Evolutionary conservation across 53 echinoderm and acorn worm genomes (phyloP), one percentile per base, ranked within the genome.

Genomic region (Echinarachnius parma): DNA sequence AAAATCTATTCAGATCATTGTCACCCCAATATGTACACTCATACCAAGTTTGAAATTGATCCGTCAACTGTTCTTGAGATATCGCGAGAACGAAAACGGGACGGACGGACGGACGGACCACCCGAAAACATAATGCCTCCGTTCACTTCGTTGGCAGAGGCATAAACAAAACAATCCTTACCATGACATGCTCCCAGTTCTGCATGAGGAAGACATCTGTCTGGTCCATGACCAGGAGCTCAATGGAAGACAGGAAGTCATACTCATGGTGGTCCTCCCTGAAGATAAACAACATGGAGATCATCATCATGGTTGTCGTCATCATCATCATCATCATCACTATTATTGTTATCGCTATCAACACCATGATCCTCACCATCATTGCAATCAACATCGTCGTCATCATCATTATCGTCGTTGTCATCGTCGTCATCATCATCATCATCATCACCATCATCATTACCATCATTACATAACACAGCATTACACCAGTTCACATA

Each of bases 241-340:
- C 96, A 60, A 96, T 85, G 21, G 96, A 96, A 1, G 96, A 96
- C 70, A 96, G 77, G 60, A 96, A 96, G 48, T 96, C 96, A 85
- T 78, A 91, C 49, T 96, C 91, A 39, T 91, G 87, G 27, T 86
- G 76, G 28, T 84, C 81, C 64, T 95, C 95, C 15, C 95, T 95
- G 83, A 3, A 56, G 30, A 18, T 5, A 72, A 49, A 54, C 26
- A 53, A 4, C 23, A 22, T 53, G 9, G 13, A 10, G 1, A 53
- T 53, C 25, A 54, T 9, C 26, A 54, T 54, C 54, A 54, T 54
- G 10, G 28, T 2, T 7, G 28, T 22, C 54, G 28, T 23, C 54
- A 25, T 0, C 9, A 54, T 26, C 54, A 54, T 5, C 26, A 28
- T 27, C 28, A 56, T 56, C 28, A 56, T 28, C 3, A 27, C n/a